These are phyloP conservation scores for Apus apus DNA, from an alignment of 2,113 vertebrate genomes.

Conservation along the genomic window DNA sequence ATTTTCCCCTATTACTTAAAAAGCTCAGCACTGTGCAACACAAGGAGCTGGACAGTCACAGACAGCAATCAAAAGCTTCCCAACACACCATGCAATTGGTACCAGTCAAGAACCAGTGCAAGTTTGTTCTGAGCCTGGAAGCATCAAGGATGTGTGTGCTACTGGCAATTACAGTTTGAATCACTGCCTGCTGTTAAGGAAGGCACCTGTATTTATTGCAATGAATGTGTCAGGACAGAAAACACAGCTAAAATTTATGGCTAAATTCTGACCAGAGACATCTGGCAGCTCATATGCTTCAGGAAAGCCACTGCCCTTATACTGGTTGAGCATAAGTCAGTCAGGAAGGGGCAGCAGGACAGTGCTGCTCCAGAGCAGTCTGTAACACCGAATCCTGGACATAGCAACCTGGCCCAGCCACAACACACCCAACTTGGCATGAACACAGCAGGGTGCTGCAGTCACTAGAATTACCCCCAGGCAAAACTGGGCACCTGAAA, in stretches of 20 bases:
- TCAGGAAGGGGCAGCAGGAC: not conserved
- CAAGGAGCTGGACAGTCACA: not conserved
- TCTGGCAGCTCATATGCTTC: not conserved
- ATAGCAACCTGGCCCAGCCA: not conserved
- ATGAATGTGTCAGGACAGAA: not conserved
- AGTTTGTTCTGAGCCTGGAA: not conserved
- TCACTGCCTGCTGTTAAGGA: not conserved
- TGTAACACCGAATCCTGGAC: not conserved
- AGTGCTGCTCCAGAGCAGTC: not conserved
- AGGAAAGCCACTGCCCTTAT: not conserved
- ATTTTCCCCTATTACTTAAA: not conserved
- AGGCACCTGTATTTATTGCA: not conserved
- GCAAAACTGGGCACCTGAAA: not conserved
- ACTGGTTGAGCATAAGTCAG: not conserved
- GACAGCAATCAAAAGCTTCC: not conserved
- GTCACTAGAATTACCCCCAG: fast-evolving
- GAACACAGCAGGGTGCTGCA: not conserved
- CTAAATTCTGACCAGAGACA: not conserved
- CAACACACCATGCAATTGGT: not conserved
- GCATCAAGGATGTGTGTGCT: not conserved
- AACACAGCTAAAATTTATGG: not conserved
- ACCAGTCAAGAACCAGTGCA: not conserved
- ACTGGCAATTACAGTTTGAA: not conserved
- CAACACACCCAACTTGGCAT: fast-evolving
- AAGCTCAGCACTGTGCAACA: not conserved